Percentiles rank a stretch among this genome's conserved stretches.
Evolutionary conservation across 2,888 invertebrate genomes (phyloP).

Genomic region (Eilema griseolum): DNA sequence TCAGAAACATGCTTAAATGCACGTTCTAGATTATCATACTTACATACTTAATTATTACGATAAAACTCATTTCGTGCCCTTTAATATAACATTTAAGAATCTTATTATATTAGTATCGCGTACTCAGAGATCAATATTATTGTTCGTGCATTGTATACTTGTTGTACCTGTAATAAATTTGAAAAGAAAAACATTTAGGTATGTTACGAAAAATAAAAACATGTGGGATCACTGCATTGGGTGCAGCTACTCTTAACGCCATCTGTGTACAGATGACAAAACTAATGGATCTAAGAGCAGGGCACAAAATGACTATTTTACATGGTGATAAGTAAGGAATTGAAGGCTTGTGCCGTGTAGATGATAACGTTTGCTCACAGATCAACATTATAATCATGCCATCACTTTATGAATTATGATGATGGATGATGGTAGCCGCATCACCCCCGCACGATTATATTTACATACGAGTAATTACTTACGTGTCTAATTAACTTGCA

Average conservation of each 20-base stretch:
- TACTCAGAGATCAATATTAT: not conserved
- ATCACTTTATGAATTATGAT: too few species aligned
- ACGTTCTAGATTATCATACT: constrained; percentile 21
- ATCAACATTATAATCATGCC: not conserved
- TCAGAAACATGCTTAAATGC: constrained; percentile 19
- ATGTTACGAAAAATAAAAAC: not conserved
- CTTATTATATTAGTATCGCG: not conserved
- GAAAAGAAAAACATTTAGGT: not conserved
- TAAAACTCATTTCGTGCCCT: constrained; percentile 6
- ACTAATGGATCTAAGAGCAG: not conserved
- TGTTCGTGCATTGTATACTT: not conserved
- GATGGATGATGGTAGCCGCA: too few species aligned
- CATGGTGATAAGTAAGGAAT: too few species aligned
- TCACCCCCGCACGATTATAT: too few species aligned
- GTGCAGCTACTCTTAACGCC: not conserved
- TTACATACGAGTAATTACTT: too few species aligned
- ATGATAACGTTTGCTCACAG: not conserved
- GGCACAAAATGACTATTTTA: not conserved
- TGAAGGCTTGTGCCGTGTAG: too few species aligned
- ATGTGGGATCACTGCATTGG: not conserved
- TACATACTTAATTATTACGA: constrained; percentile 10
- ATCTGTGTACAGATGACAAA: not conserved
- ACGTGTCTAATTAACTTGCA: too few species aligned
- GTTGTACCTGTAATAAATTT: not conserved
- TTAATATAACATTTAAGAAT: not conserved